Evolutionary conservation across 2,113 vertebrate species (phyloP).

Genomic region (Sminthopsis crassicaudata): DNA sequence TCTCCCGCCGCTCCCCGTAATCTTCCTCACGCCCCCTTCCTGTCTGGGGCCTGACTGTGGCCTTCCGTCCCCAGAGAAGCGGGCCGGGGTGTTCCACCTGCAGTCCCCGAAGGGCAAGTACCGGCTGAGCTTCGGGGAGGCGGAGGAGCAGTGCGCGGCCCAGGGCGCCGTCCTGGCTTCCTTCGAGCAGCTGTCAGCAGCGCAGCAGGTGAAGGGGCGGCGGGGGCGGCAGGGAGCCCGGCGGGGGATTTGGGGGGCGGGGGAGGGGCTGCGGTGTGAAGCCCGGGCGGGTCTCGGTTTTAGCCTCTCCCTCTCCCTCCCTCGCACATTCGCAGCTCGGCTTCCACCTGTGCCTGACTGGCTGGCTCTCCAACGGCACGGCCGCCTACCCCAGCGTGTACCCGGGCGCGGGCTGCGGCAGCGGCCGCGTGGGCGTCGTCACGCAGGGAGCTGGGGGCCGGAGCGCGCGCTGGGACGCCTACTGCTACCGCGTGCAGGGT

Average conservation of each 20-base stretch:
- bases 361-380: conserved; percentile 91
- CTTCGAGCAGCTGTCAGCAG: conserved; percentile 90
- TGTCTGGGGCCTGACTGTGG: accelerated
- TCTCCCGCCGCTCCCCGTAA: accelerated
- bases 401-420: conserved; percentile 89
- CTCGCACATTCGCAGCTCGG: conserved; percentile 87
- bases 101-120: conserved; percentile 89
- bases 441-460: conserved; percentile 85
- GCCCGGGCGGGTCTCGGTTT: background rate
- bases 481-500: conserved; percentile 92
- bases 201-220: conserved; percentile 92
- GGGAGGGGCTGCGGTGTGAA: background rate
- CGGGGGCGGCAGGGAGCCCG: background rate
- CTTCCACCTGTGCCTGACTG: conserved; percentile 92
- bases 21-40: accelerated
- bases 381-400: conserved; percentile 92
- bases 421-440: conserved; percentile 89
- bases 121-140: conserved; percentile 89
- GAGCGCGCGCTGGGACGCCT: conserved; percentile 90
- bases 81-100: conserved; percentile 93
- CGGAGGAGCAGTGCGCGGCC: conserved; percentile 84
- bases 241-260: too few relatives aligned
- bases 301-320: background rate
- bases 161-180: conserved; percentile 90
- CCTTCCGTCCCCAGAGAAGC: conserved; percentile 86